Base-by-base conservation (phyloP, 1,140 invertebrate species). In the Aethina tumida region DNA sequence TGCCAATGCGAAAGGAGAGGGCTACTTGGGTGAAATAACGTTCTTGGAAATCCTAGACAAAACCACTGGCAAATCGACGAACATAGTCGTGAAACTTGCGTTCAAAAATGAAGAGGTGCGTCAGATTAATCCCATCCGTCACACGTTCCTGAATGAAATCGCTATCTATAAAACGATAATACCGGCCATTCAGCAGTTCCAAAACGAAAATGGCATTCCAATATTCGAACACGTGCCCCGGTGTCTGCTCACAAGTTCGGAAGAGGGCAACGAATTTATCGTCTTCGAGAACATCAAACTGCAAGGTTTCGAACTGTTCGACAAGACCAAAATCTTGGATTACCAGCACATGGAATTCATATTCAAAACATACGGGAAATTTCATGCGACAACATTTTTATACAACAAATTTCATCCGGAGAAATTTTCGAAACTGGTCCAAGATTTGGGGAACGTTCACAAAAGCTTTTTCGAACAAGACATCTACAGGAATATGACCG, bases 191-290 rank as follows among this genome's bases (percentile, higher is more conserved):
- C 16, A 31, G 24, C 13, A 41, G 8, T 38, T 38, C 10, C 35
- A 43, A 18, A 37, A 13, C 10, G 27, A 18, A 12, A 32, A 31
- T 7, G 9, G 16, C 4, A 14, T 36, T 7, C 17, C 13, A 10
- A 16, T 47, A 52, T 57, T 66, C 12, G 30, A 43, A 29, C 48
- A 60, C 17, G 52, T 53, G 37, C 52, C 65, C 2, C 52, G 48
- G 8, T 68, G 59, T 35, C 59, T 59, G 4, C 55, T 49, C n/a
- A 51, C 44, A 2, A 43, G 42, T 6, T 35, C 15, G n/a, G 59
- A 65, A 37, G 50, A 55, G 18, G 48, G 49, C 2, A 45, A 64
- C 29, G 66, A 71, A 55, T 58, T 64, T 29, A 60, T 71, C 3
- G 51, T 71, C 17, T 45, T 75, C 20, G 42, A 45, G 34, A 45